Evolutionary conservation across 1,140 invertebrate genomes (phyloP), one percentile per base, ranked within the genome.

Genomic region (Formica exsecta): DNA sequence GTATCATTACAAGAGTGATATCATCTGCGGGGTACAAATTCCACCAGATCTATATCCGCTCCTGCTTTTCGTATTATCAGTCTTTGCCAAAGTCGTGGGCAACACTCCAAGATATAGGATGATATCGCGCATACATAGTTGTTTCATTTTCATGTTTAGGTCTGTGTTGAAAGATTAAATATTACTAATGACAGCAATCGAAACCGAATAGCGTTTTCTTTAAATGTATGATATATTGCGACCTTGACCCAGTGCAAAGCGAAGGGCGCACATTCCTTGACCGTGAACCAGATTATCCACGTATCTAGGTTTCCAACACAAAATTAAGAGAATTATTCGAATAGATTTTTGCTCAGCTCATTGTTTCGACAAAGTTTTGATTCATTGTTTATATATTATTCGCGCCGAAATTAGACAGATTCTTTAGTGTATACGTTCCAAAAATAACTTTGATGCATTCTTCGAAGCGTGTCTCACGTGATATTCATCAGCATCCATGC

Each of bases 21-120:
- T 41, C 48, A 29, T 77, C 19, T 22, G 38, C 32, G 16, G 44
- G 71, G 44, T 75, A 61, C 57, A 86, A 89, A 65, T 3, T 89
- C 44, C 84, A 81, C 71, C n/a, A 68, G 29, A 25, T 16, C 7
- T 79, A 38, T 36, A 11, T 41, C 36, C 66, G 48, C 79, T 57
- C 48, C 54, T 66, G 25, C 48, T 36, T 16, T 7, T 29, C 16
- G 32, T 38, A 36, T 66, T 19, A 62, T 64, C 54, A 25, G 19
- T 29, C 13, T 48, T 9, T 61, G 71, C 57, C 59, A 19, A 29
- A 44, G 36, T 59, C 51, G 48, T 77, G 77, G 76, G 88, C 87
- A 86, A 22, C 11, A 11, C 4, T 84, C 85, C 77, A 84, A 83
- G 44, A 4, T 51, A 51, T 1, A 41, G 16, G 54, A 59, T 89